A percentile compares a stretch with the other conserved stretches of the same genome.
These are phyloP conservation scores for Drosophila kuntzei DNA, from an alignment of 2,888 invertebrate genomes.

Conservation along the genomic window DNA sequence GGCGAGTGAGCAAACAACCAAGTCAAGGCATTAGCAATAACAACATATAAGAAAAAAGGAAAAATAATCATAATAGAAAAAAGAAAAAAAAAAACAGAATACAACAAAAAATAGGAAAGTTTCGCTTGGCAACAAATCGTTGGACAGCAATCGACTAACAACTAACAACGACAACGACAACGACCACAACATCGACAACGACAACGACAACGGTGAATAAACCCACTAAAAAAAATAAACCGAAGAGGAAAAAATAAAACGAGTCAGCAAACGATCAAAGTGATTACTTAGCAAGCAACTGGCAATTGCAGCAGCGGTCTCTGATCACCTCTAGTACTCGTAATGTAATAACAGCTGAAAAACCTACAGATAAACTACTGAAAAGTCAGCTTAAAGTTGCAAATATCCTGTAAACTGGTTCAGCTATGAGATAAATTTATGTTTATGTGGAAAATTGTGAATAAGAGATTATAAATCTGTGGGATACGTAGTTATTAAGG, in stretches of 20 bases:
- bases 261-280: constrained; percentile 63
- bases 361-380: background rate
- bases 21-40: constrained; percentile 59
- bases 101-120: constrained; percentile 54
- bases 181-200: constrained; percentile 26
- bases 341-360: constrained; percentile 16
- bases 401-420: constrained; percentile 1
- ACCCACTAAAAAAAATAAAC: constrained; percentile 49
- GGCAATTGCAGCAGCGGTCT: constrained; percentile 22
- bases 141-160: constrained; percentile 50
- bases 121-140: constrained; percentile 65
- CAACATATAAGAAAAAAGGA: constrained; percentile 43
- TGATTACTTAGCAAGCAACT: constrained; percentile 52
- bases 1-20: constrained; percentile 51
- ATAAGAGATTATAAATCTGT: too few species aligned
- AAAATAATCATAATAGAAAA: constrained; percentile 23
- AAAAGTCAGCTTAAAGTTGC: constrained; percentile 5
- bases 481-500: too few species aligned
- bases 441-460: background rate
- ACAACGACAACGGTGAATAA: constrained; percentile 56
- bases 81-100: constrained; percentile 15
- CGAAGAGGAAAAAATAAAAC: constrained; percentile 31
- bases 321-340: constrained; percentile 14
- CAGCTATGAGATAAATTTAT: background rate
- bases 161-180: constrained; percentile 29